phyloP scores from a whole-genome alignment of 2,113 vertebrate genomes.

The Morone saxatilis region DNA sequence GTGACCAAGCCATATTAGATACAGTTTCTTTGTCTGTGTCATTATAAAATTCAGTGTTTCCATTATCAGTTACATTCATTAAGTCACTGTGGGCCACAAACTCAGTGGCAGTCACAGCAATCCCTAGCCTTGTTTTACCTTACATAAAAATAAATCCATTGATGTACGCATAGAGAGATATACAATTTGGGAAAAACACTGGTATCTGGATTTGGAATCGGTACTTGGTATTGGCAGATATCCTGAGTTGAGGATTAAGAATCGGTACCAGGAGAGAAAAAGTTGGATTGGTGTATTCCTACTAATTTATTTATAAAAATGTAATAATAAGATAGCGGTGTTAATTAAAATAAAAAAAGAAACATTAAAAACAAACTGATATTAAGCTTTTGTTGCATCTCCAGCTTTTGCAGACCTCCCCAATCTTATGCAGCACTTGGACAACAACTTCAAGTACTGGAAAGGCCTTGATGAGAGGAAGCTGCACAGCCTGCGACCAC shows the following conservation, averaged over 20 bases:
- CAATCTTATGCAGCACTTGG: constrained; percentile 96
- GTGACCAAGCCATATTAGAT: not conserved
- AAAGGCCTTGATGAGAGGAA: constrained; percentile 93
- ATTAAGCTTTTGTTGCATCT: constrained; percentile 11
- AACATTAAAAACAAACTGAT: not conserved
- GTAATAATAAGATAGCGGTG: not conserved
- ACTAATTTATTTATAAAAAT: not conserved
- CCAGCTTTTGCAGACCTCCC: constrained; percentile 96
- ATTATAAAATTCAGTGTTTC: not conserved
- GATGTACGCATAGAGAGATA: not conserved
- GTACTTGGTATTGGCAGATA: not conserved
- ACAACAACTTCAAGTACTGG: constrained; percentile 99
- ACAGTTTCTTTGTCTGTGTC: too few species aligned
- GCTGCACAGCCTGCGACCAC: constrained; percentile 90
- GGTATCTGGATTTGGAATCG: not conserved
- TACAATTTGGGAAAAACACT: not conserved
- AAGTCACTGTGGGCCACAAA: not conserved
- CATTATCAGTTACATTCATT: not conserved
- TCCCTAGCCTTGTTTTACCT: not conserved
- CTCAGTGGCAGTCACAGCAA: not conserved
- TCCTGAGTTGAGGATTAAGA: not conserved
- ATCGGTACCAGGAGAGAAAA: not conserved
- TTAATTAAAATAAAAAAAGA: not conserved
- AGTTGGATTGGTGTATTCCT: not conserved
- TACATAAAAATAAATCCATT: not conserved